These are phyloP conservation scores for Varanus komodoensis DNA, from an alignment of 2,113 vertebrate genomes.

Conservation along the genomic window DNA sequence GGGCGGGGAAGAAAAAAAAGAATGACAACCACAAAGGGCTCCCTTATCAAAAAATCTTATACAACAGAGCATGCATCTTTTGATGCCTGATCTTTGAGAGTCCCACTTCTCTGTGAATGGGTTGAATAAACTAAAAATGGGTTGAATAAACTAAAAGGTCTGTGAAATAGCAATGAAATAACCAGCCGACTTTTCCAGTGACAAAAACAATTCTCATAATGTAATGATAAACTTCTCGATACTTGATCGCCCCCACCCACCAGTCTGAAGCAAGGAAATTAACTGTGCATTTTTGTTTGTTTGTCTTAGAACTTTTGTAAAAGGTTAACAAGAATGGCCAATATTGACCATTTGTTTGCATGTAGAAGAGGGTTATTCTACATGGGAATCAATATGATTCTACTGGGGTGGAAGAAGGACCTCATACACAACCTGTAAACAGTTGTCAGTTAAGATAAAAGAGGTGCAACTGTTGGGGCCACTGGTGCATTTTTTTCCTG, in stretches of 20 bases:
- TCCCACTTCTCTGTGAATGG: constrained; percentile 54
- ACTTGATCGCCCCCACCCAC: constrained; percentile 1
- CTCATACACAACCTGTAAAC: neutral
- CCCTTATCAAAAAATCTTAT: constrained; percentile 66
- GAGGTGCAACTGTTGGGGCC: neutral
- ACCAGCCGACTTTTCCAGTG: constrained; percentile 18
- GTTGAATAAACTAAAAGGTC: constrained; percentile 62
- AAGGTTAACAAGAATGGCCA: constrained; percentile 44
- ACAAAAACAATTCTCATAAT: constrained; percentile 49
- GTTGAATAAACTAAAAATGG: constrained; percentile 62
- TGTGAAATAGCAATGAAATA: constrained; percentile 48
- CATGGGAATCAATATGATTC: neutral
- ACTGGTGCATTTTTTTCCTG: neutral
- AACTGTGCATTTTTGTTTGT: constrained; percentile 52
- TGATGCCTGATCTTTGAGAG: constrained; percentile 69
- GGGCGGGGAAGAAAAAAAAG: neutral
- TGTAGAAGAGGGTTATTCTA: constrained; percentile 21
- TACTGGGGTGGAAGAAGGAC: neutral
- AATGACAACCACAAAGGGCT: constrained; percentile 22
- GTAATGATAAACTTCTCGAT: constrained; percentile 45
- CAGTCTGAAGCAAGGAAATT: constrained; percentile 35
- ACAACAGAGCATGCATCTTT: constrained; percentile 75
- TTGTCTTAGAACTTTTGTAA: constrained; percentile 61
- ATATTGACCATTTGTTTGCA: constrained; percentile 15
- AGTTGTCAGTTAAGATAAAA: neutral